These are phyloP conservation scores for Casuarius casuarius DNA, from an alignment of 2,113 vertebrate genomes.

Conservation along the genomic window DNA sequence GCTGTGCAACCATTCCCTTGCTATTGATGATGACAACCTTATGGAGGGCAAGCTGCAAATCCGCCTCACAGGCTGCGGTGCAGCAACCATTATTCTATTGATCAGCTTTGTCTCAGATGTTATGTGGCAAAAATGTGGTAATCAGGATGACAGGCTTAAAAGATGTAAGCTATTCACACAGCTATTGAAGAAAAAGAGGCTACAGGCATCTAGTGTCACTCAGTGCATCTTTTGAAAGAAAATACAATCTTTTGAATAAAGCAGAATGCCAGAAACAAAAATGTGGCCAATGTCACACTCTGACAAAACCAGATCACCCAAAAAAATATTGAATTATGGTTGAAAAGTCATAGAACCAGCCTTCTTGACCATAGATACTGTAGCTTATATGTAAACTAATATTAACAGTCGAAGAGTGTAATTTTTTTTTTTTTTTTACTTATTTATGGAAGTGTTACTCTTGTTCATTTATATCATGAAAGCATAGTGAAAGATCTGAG, in stretches of 20 bases:
- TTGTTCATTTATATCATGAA: not conserved
- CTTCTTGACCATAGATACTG: too few relatives aligned
- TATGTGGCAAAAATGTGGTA: not conserved
- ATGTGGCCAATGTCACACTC: not conserved
- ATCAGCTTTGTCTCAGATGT: constrained; percentile 45
- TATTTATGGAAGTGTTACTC: too few relatives aligned
- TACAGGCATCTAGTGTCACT: not conserved
- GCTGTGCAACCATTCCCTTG: constrained; percentile 14
- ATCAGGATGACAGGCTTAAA: constrained; percentile 31
- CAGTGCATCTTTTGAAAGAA: not conserved
- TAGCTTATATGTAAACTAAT: too few relatives aligned
- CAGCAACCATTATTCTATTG: constrained; percentile 15
- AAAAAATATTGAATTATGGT: too few relatives aligned
- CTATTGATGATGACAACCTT: constrained; percentile 54
- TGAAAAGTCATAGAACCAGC: too few relatives aligned
- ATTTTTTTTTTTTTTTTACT: too few relatives aligned
- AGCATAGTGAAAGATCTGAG: not conserved
- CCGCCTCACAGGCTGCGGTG: not conserved
- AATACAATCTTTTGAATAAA: not conserved
- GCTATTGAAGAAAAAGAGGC: not conserved
- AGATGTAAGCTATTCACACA: constrained; percentile 23
- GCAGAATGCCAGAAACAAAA: not conserved
- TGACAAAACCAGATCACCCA: too few relatives aligned
- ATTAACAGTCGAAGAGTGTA: too few relatives aligned
- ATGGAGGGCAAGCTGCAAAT: constrained; percentile 49